Base-by-base conservation (phyloP, 2,113 vertebrate genomes). In the Passer montanus region DNA sequence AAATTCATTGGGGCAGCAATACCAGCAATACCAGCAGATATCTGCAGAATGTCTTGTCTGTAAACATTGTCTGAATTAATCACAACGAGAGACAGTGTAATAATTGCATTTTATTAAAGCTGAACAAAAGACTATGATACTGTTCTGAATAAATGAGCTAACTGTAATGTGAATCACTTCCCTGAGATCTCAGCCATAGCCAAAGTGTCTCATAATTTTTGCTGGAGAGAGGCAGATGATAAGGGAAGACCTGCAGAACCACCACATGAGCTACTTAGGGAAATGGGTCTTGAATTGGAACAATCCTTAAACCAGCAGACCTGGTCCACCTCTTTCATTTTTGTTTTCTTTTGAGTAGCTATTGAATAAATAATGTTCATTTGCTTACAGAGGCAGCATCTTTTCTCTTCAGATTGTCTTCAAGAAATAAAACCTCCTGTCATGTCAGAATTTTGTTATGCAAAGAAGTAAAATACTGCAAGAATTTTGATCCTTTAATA, bases 21-120 rank as follows among this genome's bases (percentile, higher is more conserved):
- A 72, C 39, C 18, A 77, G 76, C 27, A 92, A 46, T 70, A 87
- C 47, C 13, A 68, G 23, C 46, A 83, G 63, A 70, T 59, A 91
- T 52, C 46, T 83, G 70, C 7, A 7, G 33, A 83, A 63, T 0
- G 9, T 27, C 67, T 90, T 89, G 84, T 85, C 81, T 90, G 63
- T 95, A 97, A 95, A 95, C 82, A 91, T 69, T 3, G 6, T 59
- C 58, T 74, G 84, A 94, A 94, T 93, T 91, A 93, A 93, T 96
- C 91, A 85, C 70, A 62, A 69, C 15, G 33, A 87, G 17, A 93
- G 67, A 83, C 87, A 90, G 18, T 46, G 22, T 63, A 95, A 95
- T 96, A 94, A 91, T 74, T 94, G 70, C 44, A 55, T 83, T 93
- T 95, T 93, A 90, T 80, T 94, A 94, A 90, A 82, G 21, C 30